Conservation (phyloP, 2,113 vertebrate genomes). For the Engraulis encrasicolus region DNA sequence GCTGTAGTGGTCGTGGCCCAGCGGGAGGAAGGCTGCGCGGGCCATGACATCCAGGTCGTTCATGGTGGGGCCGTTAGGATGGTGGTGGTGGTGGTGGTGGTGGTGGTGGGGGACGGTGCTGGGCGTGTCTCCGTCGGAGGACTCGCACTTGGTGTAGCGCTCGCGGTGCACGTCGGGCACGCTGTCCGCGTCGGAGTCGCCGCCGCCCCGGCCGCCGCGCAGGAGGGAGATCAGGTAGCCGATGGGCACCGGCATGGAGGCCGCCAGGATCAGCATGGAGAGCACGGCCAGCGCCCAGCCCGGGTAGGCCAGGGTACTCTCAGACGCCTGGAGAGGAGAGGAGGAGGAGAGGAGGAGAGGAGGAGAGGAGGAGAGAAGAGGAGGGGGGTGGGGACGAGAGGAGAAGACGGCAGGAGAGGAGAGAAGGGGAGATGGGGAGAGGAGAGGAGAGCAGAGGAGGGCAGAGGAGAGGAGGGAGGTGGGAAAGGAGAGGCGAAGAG, state of each 20-base stretch:
- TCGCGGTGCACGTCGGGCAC: constrained; percentile 81
- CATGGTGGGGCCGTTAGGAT: constrained; percentile 28
- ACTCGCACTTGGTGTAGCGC: constrained; percentile 70
- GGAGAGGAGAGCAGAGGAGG: background rate
- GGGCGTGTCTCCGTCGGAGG: constrained; percentile 60
- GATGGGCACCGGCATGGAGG: constrained; percentile 86
- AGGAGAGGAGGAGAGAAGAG: background rate
- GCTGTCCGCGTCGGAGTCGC: constrained; percentile 62
- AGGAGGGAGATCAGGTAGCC: constrained; percentile 83
- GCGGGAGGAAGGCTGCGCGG: constrained; percentile 60
- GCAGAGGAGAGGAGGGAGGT: background rate
- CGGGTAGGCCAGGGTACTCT: constrained; percentile 88
- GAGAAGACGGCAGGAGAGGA: background rate
- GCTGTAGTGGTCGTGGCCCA: constrained; percentile 67
- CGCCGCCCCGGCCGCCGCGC: constrained; percentile 47
- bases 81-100: too few species aligned
- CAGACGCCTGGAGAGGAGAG: constrained; percentile 78
- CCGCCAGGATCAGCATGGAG: constrained; percentile 83
- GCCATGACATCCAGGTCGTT: constrained; percentile 49
- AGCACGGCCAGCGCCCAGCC: constrained; percentile 90
- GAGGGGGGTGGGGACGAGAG: background rate
- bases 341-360: constrained; percentile 9
- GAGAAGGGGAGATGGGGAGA: background rate
- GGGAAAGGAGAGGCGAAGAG: background rate
- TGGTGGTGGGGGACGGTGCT: too few species aligned